Percentiles rank a stretch among this genome's conserved stretches.
These are phyloP conservation scores for Heliconius eleuchia DNA, from an alignment of 1,140 invertebrate species.

Conservation along the genomic window DNA sequence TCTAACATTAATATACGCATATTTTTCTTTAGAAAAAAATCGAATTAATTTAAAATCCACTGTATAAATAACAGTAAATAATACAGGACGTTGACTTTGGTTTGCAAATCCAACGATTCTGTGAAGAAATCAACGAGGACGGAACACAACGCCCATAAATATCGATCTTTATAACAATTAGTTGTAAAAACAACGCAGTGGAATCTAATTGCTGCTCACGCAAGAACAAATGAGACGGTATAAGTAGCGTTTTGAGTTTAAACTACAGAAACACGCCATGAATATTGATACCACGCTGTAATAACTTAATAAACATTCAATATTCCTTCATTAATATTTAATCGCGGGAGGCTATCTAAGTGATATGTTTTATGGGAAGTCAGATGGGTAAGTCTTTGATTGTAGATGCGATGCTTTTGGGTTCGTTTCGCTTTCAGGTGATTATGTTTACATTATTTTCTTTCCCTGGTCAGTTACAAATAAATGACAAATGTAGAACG, in stretches of 20 bases:
- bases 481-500: too few species aligned
- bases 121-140: background rate
- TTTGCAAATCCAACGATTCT: background rate
- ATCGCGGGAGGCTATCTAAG: background rate
- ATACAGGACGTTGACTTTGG: background rate
- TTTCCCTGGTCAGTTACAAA: too few species aligned
- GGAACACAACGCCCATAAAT: background rate
- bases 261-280: constrained; percentile 14
- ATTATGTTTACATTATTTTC: too few species aligned
- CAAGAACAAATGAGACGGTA: constrained; percentile 6
- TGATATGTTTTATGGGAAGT: background rate
- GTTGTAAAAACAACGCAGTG: background rate
- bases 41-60: too few species aligned
- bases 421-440: too few species aligned
- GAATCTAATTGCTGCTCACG: background rate
- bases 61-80: too few species aligned
- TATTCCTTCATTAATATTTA: constrained; percentile 11
- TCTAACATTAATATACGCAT: too few species aligned
- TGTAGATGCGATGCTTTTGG: background rate
- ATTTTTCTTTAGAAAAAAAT: too few species aligned
- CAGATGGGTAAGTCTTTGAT: background rate
- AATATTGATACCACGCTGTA: constrained; percentile 12
- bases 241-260: constrained; percentile 14
- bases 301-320: constrained; percentile 19
- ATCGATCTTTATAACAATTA: constrained; percentile 8